These are phyloP conservation scores for Phymanthus crucifer DNA, from an alignment of 92 coral and sea anemone species.

Conservation along the genomic window DNA sequence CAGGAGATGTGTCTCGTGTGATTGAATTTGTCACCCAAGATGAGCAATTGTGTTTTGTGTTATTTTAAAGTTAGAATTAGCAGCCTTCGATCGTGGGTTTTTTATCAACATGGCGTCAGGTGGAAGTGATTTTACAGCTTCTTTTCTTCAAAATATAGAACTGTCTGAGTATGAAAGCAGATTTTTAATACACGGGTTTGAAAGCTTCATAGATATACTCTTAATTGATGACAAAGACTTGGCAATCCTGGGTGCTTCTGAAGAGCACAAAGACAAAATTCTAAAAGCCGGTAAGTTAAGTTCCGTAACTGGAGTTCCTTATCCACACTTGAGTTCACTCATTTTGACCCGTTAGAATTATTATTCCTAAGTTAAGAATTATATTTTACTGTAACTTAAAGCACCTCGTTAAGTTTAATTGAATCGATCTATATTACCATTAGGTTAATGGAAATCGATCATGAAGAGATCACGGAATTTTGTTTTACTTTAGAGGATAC, in stretches of 20 bases:
- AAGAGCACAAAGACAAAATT: constrained; percentile 45
- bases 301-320: background rate
- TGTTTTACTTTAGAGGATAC: background rate
- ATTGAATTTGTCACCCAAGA: constrained; percentile 31
- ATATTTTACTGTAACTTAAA: background rate
- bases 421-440: background rate
- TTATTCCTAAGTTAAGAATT: background rate
- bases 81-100: background rate
- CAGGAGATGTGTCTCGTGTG: background rate
- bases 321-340: background rate
- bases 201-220: constrained; percentile 40
- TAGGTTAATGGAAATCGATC: background rate
- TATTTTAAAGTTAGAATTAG: background rate
- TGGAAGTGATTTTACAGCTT: constrained; percentile 6
- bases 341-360: background rate
- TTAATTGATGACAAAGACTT: constrained; percentile 46
- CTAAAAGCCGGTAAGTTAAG: constrained; percentile 64
- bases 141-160: constrained; percentile 41
- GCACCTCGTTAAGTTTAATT: background rate
- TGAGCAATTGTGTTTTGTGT: constrained; percentile 10
- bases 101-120: constrained; percentile 24
- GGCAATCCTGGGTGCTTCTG: constrained; percentile 21
- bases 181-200: constrained; percentile 60
- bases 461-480: background rate
- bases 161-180: constrained; percentile 25